Evolutionary conservation across 2,888 invertebrate species (phyloP), one percentile per base, ranked within the genome.

Genomic region (Branchellion lobata): DNA sequence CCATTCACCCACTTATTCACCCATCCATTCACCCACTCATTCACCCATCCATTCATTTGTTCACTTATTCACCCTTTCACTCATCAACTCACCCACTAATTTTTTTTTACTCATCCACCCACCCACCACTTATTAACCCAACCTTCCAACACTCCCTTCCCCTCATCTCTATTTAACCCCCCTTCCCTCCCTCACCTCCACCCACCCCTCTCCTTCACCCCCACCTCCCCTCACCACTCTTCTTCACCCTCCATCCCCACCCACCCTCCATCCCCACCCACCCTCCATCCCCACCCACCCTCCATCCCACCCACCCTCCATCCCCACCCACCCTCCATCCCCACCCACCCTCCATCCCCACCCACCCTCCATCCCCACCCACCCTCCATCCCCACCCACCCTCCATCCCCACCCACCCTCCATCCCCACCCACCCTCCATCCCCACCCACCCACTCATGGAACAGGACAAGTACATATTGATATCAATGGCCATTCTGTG

Each of bases 201-300:
- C n/a, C n/a, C n/a, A n/a, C n/a, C n/a, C n/a, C n/a, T n/a, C n/a
- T n/a, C n/a, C n/a, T n/a, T n/a, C n/a, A n/a, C n/a, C n/a, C n/a
- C n/a, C n/a, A n/a, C n/a, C n/a, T n/a, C n/a, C n/a, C n/a, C n/a
- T n/a, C n/a, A n/a, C n/a, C n/a, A n/a, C n/a, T n/a, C n/a, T n/a
- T n/a, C n/a, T n/a, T n/a, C n/a, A n/a, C n/a, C n/a, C 65, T 84
- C 84, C 34, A 84, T 84, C 79, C 81, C 84, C 51, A 84, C 84
- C 5, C 83, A 84, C 61, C 81, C 84, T 47, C 83, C 83, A 77
- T 78, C 81, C 11, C 81, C 84, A 21, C 81, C 84, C 47, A 84
- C 84, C 53, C 82, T 83, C 36, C 83, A 84, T 79, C 84, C 84
- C 40, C 84, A 84, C 81, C 84, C 84, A 79, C 84, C 84, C 81